Evolutionary conservation across 1,140 invertebrate species (phyloP), one percentile per base, ranked within the genome.

Genomic region (Drosophila burlai): DNA sequence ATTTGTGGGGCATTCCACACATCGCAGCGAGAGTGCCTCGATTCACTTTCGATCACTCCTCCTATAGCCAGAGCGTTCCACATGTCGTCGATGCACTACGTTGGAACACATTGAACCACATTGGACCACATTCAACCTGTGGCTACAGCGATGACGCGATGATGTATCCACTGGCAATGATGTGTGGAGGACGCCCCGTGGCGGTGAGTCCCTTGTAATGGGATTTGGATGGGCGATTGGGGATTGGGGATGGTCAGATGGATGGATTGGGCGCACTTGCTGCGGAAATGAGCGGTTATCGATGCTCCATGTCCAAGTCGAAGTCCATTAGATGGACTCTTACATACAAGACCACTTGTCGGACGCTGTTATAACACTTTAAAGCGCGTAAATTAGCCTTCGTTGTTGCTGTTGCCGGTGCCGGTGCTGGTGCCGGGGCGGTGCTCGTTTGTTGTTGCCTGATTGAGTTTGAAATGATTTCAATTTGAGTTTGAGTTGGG

Each of bases 231-330:
- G 24, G 13, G 2, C 36, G 34, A 47, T 11, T n/a, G 46, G 46
- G 62, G 62, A 36, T 36, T n/a, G 46, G 46, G 62, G 72, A 36
- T 36, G 43, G 40, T n/a, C 34, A 29, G 66, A 65, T 72, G 63
- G 64, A 38, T 47, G 24, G 46, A 16, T 57, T 40, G 54, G 21
- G 21, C 36, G 71, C 80, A 87, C 60, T 82, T 85, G 80, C 57
- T 75, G 66, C 80, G 84, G 84, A 85, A 85, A 85, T 85, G 83
- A 85, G 76, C 62, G 80, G 83, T 85, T 87, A 78, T 61, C 68
- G 60, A 77, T 77, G 76, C 43, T 31, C n/a, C 10, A 9, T 16
- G 10, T 31, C 15, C 16, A 21, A 38, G 26, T 29, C 16, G 1
- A 52, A 46, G 67, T 84, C 81, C 74, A 83, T 76, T 80, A 18